These are phyloP conservation scores for Cerceris ruficornis DNA, from an alignment of 2,888 invertebrate genomes.

Conservation along the genomic window DNA sequence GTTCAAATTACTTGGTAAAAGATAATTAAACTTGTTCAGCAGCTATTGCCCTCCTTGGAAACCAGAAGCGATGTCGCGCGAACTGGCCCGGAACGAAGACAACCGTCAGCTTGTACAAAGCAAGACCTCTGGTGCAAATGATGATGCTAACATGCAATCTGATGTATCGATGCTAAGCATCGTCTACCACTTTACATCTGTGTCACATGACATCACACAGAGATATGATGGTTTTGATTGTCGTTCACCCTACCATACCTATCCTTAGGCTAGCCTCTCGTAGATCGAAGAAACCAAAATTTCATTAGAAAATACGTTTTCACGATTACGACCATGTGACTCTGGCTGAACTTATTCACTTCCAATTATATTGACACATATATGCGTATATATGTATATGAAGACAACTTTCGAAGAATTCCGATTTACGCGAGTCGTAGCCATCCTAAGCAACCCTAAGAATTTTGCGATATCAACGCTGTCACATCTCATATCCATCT, in stretches of 20 bases:
- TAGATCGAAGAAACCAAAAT: slow-evolving; percentile 58
- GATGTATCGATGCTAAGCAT: slow-evolving; percentile 78
- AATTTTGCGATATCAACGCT: slow-evolving; percentile 79
- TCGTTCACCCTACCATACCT: slow-evolving; percentile 73
- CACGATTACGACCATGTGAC: not conserved
- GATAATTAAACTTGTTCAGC: slow-evolving; percentile 81
- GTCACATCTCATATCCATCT: slow-evolving; percentile 81
- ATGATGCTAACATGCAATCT: slow-evolving; percentile 76
- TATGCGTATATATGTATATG: slow-evolving; percentile 7
- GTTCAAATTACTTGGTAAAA: slow-evolving; percentile 77
- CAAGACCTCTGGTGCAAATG: slow-evolving; percentile 74
- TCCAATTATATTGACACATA: too few species aligned
- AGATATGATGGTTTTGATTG: slow-evolving; percentile 81
- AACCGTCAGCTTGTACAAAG: slow-evolving; percentile 75
- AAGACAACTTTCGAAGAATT: not conserved
- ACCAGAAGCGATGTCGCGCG: slow-evolving; percentile 67
- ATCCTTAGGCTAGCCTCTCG: slow-evolving; percentile 72
- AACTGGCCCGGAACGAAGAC: slow-evolving; percentile 71
- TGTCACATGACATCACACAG: slow-evolving; percentile 80
- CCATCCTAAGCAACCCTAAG: slow-evolving; percentile 63
- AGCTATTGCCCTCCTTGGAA: slow-evolving; percentile 76
- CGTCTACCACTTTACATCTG: slow-evolving; percentile 78
- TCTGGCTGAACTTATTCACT: not conserved
- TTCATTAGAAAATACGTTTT: not conserved
- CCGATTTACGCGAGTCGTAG: slow-evolving; percentile 70